phyloP scores from a whole-genome alignment of 2,113 vertebrate genomes.

The rabbit (Oryctolagus cuniculus) region mOryCun1.1 NC_091442.1:27146501-27147000 shows the following conservation, averaged over 20 bases:
- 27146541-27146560: background rate
- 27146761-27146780: background rate
- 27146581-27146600: background rate
- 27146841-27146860: background rate
- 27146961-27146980: background rate
- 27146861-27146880: background rate
- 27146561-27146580: background rate
- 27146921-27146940: accelerated
- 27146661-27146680: background rate
- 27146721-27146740: background rate
- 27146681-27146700: background rate
- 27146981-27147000: background rate
- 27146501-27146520: background rate
- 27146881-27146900: background rate
- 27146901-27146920: background rate
- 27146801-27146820: background rate
- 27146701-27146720: background rate
- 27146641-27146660: background rate
- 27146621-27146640: background rate
- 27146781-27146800: background rate
- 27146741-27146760: background rate
- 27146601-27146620: background rate
- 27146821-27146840: background rate
- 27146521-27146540: background rate
- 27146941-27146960: accelerated